These are phyloP conservation scores for Mohoua ochrocephala DNA, from an alignment of 2,113 vertebrate genomes.

Conservation along the genomic window DNA sequence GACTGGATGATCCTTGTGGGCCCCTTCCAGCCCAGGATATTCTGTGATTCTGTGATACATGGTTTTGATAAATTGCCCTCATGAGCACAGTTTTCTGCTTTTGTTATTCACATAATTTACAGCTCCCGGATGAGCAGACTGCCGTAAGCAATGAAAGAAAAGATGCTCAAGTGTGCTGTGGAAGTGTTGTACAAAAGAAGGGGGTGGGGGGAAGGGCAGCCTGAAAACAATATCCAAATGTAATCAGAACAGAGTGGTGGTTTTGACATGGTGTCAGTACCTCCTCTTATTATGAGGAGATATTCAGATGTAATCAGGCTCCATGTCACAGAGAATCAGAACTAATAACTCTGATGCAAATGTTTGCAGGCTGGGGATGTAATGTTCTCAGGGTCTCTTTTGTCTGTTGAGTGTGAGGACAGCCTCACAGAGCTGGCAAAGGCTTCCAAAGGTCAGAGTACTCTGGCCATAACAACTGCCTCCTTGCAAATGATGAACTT, in stretches of 20 bases:
- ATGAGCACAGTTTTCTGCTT: not conserved
- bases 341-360: not conserved
- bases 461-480: not conserved
- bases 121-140: not conserved
- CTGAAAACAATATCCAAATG: not conserved
- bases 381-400: not conserved
- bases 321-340: not conserved
- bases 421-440: not conserved
- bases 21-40: not conserved
- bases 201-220: not conserved
- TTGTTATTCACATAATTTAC: not conserved
- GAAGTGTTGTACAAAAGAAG: not conserved
- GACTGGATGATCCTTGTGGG: not conserved
- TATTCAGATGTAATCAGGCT: not conserved
- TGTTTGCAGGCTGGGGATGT: not conserved
- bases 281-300: not conserved
- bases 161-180: not conserved
- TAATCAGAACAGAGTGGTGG: not conserved
- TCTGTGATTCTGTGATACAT: rapidly evolving
- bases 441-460: not conserved
- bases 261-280: not conserved
- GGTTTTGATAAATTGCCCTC: not conserved
- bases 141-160: not conserved
- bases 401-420: not conserved
- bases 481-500: not conserved